Evolutionary conservation across 2,888 invertebrate species (phyloP).

Genomic region (Drosophila buzzatii): DNA sequence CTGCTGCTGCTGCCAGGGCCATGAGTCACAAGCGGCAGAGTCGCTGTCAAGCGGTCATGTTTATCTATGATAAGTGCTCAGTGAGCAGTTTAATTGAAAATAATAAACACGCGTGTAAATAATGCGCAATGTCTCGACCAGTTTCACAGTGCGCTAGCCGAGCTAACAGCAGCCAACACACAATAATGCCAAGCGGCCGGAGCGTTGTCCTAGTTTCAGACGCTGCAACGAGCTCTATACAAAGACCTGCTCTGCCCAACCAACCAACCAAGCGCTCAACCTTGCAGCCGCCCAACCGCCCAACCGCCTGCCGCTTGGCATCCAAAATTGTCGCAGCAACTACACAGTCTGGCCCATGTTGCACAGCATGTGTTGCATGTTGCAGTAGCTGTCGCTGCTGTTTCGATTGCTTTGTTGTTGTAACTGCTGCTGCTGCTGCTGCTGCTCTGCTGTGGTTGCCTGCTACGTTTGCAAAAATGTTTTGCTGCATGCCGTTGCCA

Average conservation of each 20-base stretch:
- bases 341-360: slow-evolving; percentile 62
- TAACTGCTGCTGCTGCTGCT: slow-evolving; percentile 20
- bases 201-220: slow-evolving; percentile 46
- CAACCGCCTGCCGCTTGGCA: slow-evolving; percentile 18
- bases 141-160: slow-evolving; percentile 29
- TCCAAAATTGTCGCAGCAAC: slow-evolving; percentile 60
- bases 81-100: slow-evolving; percentile 73
- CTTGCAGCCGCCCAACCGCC: background rate
- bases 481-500: slow-evolving; percentile 77
- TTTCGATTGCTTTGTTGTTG: slow-evolving; percentile 25
- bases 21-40: slow-evolving; percentile 59
- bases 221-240: slow-evolving; percentile 34
- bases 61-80: slow-evolving; percentile 67
- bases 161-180: slow-evolving; percentile 21
- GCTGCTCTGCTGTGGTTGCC: slow-evolving; percentile 44
- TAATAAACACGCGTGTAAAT: slow-evolving; percentile 80
- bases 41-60: slow-evolving; percentile 33
- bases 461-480: slow-evolving; percentile 74
- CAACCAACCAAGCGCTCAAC: background rate
- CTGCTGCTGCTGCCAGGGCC: slow-evolving; percentile 21
- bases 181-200: slow-evolving; percentile 25
- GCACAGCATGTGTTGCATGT: slow-evolving; percentile 81
- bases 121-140: slow-evolving; percentile 64
- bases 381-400: slow-evolving; percentile 53
- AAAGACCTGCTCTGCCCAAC: slow-evolving; percentile 11